Conservation (phyloP, 2,888 invertebrate genomes). For the Caenorhabditis angaria region DNA sequence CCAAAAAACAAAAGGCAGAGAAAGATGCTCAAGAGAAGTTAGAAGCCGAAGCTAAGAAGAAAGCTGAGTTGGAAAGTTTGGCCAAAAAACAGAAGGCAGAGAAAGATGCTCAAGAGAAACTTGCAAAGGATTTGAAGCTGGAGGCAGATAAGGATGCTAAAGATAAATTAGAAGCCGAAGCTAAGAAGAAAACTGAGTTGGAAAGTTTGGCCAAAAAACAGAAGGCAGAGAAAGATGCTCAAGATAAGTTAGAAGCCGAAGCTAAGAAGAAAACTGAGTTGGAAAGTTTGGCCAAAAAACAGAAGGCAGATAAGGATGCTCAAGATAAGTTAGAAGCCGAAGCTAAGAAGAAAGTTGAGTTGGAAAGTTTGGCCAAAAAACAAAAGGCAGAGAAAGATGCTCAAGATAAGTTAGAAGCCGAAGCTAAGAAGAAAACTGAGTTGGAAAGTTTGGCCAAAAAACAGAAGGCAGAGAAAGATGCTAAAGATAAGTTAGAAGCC, state of each 20-base stretch:
- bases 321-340: slow-evolving; percentile 20
- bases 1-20: slow-evolving; percentile 11
- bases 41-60: slow-evolving; percentile 25
- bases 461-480: slow-evolving; percentile 9
- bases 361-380: too few relatives aligned
- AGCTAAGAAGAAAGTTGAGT: slow-evolving; percentile 16
- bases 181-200: slow-evolving; percentile 3
- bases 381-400: slow-evolving; percentile 14
- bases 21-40: slow-evolving; percentile 14
- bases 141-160: slow-evolving; percentile 12
- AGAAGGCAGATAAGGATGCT: slow-evolving; percentile 12
- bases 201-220: slow-evolving; percentile 11
- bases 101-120: slow-evolving; percentile 4
- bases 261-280: slow-evolving; percentile 13
- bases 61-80: background rate
- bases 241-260: slow-evolving; percentile 13
- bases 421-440: background rate
- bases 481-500: slow-evolving; percentile 16
- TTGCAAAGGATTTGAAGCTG: too few relatives aligned
- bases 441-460: background rate
- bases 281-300: slow-evolving; percentile 4
- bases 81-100: slow-evolving; percentile 7
- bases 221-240: slow-evolving; percentile 11
- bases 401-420: slow-evolving; percentile 1
- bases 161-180: slow-evolving; percentile 8